Evolutionary conservation across 2,888 invertebrate species (phyloP), one percentile per base, ranked within the genome.

Genomic region (Cheilosia impressa): DNA sequence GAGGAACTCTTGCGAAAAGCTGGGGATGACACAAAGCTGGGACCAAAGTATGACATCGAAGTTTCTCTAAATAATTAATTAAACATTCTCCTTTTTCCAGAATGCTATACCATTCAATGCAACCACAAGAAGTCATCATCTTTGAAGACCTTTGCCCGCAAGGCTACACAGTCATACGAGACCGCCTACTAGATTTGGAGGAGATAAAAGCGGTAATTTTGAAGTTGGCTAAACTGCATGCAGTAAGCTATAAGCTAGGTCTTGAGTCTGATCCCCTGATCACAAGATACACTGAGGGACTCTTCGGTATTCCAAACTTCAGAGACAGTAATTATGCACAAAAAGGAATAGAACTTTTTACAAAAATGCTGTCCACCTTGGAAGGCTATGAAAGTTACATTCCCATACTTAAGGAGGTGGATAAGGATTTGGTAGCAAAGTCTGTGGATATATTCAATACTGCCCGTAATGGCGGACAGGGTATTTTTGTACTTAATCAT

Each of bases 181-280:
- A 68, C 17, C 81, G 87, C 1, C 58, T 73, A n/a, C 27, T 79
- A 19, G 78, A 63, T 19, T 31, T 38, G 17, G 58, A 80, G 2
- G 87, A 82, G 65, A 75, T 82, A 1, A 68, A 85, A 65, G 55
- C 41, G 7, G 87, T 81, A 50, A 57, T 87, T 9, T 45, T 45
- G n/a, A 88, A 87, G 66, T 60, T 88, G 41, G 87, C 87, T 24
- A 81, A 87, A 66, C 87, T 87, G 88, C 88, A 88, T 57, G 87
- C 87, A 27, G 80, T 73, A 10, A 87, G 88, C 55, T 84, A 87
- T 57, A 84, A 88, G 58, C 24, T 88, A 57, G 76, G 50, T 10
- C 27, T 38, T 2, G 82, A 81, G 19, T 57, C 41, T n/a, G 77
- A 82, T n/a, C 47, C 66, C 22, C 19, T 52, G 13, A 34, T 68